These are phyloP conservation scores for Amazona guildingii DNA, from an alignment of 2,113 vertebrate species.

Conservation along the genomic window DNA sequence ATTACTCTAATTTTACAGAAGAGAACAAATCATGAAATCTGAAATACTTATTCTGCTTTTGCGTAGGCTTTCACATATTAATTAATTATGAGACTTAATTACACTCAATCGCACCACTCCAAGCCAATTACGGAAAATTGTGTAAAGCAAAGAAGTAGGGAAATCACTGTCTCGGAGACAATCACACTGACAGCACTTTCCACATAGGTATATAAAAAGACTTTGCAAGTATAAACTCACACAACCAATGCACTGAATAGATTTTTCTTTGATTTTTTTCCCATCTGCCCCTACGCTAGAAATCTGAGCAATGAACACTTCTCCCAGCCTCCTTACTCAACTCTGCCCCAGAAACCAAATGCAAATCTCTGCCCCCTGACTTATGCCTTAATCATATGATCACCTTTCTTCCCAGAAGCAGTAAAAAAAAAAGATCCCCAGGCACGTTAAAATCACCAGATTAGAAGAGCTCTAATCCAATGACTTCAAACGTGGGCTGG, in stretches of 20 bases:
- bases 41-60: conserved; percentile 23
- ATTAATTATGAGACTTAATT: conserved; percentile 69
- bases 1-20: conserved; percentile 49
- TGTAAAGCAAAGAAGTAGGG: conserved; percentile 11
- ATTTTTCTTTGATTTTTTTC: background rate
- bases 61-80: conserved; percentile 51
- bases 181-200: conserved; percentile 7
- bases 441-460: background rate
- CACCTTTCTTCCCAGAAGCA: conserved; percentile 13
- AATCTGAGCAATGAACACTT: background rate
- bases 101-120: conserved; percentile 50
- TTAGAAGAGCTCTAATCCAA: background rate
- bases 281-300: background rate
- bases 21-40: conserved; percentile 23
- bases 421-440: background rate
- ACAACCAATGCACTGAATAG: background rate
- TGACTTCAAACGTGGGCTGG: background rate
- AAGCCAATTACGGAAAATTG: conserved; percentile 46
- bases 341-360: conserved; percentile 41
- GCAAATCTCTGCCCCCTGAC: conserved; percentile 28
- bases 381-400: conserved; percentile 28
- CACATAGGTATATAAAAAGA: background rate
- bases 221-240: background rate
- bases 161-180: conserved; percentile 13
- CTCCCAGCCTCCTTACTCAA: conserved; percentile 8